Percentiles rank a stretch among this genome's conserved stretches.
phyloP scores from a whole-genome alignment of 2,113 vertebrate species.

The Pluvianellus socialis region DNA sequence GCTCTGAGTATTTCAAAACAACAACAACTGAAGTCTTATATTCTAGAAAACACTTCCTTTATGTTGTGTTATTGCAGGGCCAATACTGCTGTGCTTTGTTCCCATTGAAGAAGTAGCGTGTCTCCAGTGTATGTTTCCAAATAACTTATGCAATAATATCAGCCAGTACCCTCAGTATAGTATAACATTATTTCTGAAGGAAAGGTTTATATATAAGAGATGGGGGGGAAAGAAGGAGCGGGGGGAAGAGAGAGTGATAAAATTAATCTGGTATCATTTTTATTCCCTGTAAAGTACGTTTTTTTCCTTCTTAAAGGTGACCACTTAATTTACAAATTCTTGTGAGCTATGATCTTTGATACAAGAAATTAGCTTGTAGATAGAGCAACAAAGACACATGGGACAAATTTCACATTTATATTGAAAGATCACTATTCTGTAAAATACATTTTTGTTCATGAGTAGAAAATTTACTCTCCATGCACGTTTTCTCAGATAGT shows the following conservation, averaged over 20 bases:
- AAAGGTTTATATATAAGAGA: not conserved
- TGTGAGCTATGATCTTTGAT: not conserved
- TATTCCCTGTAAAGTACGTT: not conserved
- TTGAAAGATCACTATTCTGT: not conserved
- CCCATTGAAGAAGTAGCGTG: not conserved
- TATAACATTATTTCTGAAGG: not conserved
- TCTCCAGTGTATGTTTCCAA: not conserved
- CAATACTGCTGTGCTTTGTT: not conserved
- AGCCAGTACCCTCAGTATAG: not conserved
- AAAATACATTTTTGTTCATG: not conserved
- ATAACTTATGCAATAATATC: not conserved
- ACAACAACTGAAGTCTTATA: not conserved
- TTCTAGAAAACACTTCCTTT: not conserved
- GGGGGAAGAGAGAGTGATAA: not conserved
- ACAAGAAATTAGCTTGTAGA: not conserved
- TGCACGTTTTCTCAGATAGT: not conserved
- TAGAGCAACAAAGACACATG: not conserved
- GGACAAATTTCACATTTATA: not conserved
- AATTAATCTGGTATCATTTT: not conserved
- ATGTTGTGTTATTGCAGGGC: not conserved
- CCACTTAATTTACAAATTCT: not conserved
- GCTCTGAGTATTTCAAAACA: not conserved
- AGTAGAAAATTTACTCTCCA: not conserved
- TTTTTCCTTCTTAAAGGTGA: not conserved
- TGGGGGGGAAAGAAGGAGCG: fast-evolving